Evolutionary conservation across 2,113 vertebrate genomes (phyloP).

Genomic region (Mirza zaza): DNA sequence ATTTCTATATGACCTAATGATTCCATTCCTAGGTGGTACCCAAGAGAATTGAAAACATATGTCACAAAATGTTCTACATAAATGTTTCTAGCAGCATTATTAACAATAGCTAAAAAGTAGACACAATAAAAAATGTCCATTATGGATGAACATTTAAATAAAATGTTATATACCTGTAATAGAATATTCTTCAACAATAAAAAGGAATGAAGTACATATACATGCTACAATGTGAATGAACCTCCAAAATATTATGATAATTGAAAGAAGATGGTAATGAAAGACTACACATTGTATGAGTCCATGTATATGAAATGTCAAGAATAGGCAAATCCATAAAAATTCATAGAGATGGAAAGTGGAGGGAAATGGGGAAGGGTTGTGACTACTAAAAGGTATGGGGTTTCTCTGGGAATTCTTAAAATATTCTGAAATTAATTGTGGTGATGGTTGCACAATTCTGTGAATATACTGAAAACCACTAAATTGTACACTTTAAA

Average conservation of each 20-base stretch:
- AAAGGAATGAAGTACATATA: background rate
- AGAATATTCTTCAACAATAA: background rate
- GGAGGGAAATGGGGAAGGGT: background rate
- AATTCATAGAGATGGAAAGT: background rate
- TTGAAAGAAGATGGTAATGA: background rate
- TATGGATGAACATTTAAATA: background rate
- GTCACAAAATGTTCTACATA: background rate
- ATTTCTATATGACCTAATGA: background rate
- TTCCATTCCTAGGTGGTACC: background rate
- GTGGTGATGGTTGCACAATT: background rate
- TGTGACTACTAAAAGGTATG: background rate
- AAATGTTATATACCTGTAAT: background rate
- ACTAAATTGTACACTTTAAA: background rate
- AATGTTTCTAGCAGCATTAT: background rate
- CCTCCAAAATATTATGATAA: background rate
- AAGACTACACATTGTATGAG: background rate
- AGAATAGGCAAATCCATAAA: background rate
- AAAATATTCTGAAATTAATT: constrained; percentile 33
- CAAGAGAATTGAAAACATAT: background rate
- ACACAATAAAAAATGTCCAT: background rate
- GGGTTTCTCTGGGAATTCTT: background rate
- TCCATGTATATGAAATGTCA: background rate
- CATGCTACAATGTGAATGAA: background rate
- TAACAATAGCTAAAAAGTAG: background rate
- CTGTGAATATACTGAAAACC: background rate